Percentiles rank a stretch among this genome's conserved stretches.
Evolutionary conservation across 2,113 vertebrate species (phyloP).

Genomic region (Mesoclemmys tuberculata): DNA sequence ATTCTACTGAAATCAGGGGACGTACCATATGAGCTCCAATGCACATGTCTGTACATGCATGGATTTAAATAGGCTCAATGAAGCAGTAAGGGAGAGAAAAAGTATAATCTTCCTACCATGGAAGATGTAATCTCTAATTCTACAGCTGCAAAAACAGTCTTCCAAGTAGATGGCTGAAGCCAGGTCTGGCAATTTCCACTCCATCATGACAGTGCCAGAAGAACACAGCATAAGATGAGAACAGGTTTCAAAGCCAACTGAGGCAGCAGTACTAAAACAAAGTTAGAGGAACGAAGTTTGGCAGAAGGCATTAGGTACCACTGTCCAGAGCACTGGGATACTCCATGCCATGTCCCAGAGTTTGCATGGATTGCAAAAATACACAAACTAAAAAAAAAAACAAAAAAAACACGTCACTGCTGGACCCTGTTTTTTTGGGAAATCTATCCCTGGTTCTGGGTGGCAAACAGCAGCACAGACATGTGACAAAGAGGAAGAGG

Average conservation of each 20-base stretch:
- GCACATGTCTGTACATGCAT: neutral
- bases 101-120: neutral
- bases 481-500: neutral
- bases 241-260: neutral
- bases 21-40: neutral
- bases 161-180: neutral
- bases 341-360: neutral
- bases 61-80: neutral
- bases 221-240: neutral
- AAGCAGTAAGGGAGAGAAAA: neutral
- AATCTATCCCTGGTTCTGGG: neutral
- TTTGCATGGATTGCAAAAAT: neutral
- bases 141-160: accelerated
- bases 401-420: too few relatives aligned
- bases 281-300: accelerated
- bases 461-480: neutral
- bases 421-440: neutral
- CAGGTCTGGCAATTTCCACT: neutral
- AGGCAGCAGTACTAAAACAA: neutral
- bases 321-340: neutral
- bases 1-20: accelerated
- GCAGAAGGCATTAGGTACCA: neutral
- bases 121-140: neutral
- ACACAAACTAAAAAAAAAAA: neutral
- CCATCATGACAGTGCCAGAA: neutral